Evolutionary conservation across 2,113 vertebrate species (phyloP), one percentile per base, ranked within the genome.

Genomic region (Corythornis madagascariensis): DNA sequence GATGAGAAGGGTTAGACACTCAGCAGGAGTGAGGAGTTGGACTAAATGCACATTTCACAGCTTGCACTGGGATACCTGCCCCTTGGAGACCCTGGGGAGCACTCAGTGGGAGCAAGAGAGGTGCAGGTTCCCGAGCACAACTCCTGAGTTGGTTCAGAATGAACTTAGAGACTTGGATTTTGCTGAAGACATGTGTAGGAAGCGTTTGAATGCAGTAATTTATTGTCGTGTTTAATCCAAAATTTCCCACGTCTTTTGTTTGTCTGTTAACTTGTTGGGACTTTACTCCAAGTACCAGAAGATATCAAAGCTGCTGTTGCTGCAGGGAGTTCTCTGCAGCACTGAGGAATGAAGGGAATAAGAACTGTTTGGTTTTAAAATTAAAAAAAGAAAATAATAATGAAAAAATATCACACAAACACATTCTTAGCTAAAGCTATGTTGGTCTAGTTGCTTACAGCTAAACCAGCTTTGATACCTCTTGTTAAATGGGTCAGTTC

Each of bases 401-500:
- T 31, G 31, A 53, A 28, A 59, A 52, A 38, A 20, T 19, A 7
- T 33, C 9, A 18, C 2, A 17, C 6, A 25, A 47, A 33, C 24
- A 20, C 17, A 60, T 50, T 85, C 52, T 53, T 52, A 48, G 78
- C 66, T 91, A 79, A 91, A 76, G 61, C 82, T 79, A 33, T 13
- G 72, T 60, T 87, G 93, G 83, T 70, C 92, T 70, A 63, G 89
- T 90, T 92, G 82, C 77, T 89, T 47, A 33, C 35, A 78, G 91
- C 92, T 93, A 66, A 89, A 76, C 87, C 74, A 85, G 91, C 94
- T 93, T 89, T 88, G 93, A 94, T 94, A 94, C 94, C 92, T 96
- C 95, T 76, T 86, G 83, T 92, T 53, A 76, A 92, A 75, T 91
- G 86, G 93, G 83, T 95, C 80, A 91, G 88, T 89, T 92, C 45